phyloP scores from a whole-genome alignment of 2,888 invertebrate genomes.

The Heliconius erato region DNA sequence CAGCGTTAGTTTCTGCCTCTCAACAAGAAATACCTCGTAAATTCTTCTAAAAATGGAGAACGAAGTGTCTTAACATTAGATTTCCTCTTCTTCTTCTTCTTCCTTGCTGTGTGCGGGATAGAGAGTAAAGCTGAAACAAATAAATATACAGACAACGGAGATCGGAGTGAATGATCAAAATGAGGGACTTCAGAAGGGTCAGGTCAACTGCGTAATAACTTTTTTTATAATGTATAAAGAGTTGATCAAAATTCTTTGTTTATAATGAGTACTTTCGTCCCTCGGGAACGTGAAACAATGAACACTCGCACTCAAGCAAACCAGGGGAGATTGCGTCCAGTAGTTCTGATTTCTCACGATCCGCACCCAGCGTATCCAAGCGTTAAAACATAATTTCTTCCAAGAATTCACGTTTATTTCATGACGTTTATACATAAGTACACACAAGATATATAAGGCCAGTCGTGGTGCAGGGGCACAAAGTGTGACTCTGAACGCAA shows the following conservation, averaged over 20 bases:
- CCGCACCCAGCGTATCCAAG: conserved; percentile 56
- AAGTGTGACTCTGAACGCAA: too few relatives aligned
- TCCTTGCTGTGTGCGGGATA: too few relatives aligned
- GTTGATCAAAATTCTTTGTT: conserved; percentile 16
- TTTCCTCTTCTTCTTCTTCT: too few relatives aligned
- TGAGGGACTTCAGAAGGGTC: not conserved
- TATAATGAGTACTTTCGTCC: conserved; percentile 12
- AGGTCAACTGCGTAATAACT: not conserved
- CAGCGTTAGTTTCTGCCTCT: too few relatives aligned
- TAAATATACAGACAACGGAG: not conserved
- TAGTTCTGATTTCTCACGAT: conserved; percentile 55
- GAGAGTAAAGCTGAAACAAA: too few relatives aligned
- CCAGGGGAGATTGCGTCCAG: conserved; percentile 43
- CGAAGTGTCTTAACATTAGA: too few relatives aligned
- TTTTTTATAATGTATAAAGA: not conserved
- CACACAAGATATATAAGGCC: too few relatives aligned
- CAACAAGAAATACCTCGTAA: too few relatives aligned
- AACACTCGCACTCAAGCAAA: conserved; percentile 37
- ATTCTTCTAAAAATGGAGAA: too few relatives aligned
- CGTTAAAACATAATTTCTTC: conserved; percentile 48
- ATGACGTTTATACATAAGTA: not conserved
- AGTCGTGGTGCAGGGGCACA: too few relatives aligned
- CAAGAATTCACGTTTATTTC: conserved; percentile 1
- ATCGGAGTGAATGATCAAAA: not conserved
- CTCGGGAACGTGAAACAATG: conserved; percentile 40